Evolutionary conservation across 2,113 vertebrate species (phyloP).

Genomic region (Serinus canaria): DNA sequence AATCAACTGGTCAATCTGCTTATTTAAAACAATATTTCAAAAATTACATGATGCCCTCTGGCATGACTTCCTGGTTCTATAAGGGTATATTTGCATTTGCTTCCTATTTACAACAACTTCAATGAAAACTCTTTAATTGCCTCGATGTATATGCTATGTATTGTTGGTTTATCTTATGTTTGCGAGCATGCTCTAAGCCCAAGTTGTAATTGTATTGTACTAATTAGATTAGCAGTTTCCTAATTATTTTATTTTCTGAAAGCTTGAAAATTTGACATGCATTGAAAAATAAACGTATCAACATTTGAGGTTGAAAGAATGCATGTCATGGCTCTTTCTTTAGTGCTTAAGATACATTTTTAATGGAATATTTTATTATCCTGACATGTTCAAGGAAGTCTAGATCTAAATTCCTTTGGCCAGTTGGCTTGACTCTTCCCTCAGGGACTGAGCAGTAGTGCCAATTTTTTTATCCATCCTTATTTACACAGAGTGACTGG

Average conservation of each 20-base stretch:
- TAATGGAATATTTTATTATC: background rate
- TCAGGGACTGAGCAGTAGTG: background rate
- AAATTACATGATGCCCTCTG: background rate
- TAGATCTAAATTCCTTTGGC: constrained; percentile 27
- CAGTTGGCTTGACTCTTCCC: background rate
- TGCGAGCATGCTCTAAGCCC: background rate
- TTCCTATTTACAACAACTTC: background rate
- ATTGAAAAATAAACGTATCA: background rate
- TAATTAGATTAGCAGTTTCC: background rate
- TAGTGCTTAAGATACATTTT: background rate
- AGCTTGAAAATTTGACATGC: background rate
- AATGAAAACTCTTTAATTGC: background rate
- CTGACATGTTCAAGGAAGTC: background rate
- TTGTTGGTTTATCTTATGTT: background rate
- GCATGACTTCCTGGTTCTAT: background rate
- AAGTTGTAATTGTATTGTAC: background rate
- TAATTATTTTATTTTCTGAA: background rate
- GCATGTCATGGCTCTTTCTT: background rate
- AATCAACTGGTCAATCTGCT: background rate
- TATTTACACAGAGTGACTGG: constrained; percentile 36
- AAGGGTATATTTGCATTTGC: background rate
- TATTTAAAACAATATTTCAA: background rate
- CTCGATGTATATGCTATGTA: background rate
- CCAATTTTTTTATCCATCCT: background rate
- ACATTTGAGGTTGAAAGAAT: background rate